These are phyloP conservation scores for Erpornis zantholeuca DNA, from an alignment of 2,113 vertebrate species.

Conservation along the genomic window DNA sequence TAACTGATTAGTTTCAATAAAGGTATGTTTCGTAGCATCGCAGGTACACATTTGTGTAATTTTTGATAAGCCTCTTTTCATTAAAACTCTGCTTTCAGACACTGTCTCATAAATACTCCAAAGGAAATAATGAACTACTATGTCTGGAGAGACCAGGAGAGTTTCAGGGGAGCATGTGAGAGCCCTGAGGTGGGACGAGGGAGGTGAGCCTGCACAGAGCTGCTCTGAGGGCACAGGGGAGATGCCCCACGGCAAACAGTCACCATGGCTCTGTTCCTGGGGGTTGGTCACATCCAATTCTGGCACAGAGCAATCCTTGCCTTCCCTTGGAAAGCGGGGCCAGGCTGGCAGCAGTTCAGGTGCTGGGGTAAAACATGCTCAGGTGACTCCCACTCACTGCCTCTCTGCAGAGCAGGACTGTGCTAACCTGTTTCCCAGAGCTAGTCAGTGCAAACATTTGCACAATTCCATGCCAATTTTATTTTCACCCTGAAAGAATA, in stretches of 20 bases:
- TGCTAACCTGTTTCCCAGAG: accelerated
- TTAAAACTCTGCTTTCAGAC: conserved; percentile 32
- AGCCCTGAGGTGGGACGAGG: not conserved
- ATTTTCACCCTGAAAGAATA: not conserved
- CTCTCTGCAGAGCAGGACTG: not conserved
- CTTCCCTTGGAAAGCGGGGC: not conserved
- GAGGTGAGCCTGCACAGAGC: not conserved
- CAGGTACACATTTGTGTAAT: not conserved
- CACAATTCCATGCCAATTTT: not conserved
- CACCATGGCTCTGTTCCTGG: not conserved
- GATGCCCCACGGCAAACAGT: not conserved
- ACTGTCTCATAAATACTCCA: conserved; percentile 17
- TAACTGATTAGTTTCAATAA: not conserved
- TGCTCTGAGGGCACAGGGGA: not conserved
- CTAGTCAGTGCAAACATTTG: not conserved
- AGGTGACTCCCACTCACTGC: not conserved
- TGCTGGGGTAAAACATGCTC: accelerated
- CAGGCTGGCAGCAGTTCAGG: not conserved
- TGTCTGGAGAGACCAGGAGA: not conserved
- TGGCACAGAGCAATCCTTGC: not conserved
- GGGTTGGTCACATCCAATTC: accelerated
- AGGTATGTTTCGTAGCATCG: not conserved
- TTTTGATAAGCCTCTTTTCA: conserved; percentile 33
- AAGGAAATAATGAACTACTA: not conserved
- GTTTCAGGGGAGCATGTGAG: not conserved